Conservation (phyloP, 2,888 invertebrate species). For the Trissolcus japonicus region DNA sequence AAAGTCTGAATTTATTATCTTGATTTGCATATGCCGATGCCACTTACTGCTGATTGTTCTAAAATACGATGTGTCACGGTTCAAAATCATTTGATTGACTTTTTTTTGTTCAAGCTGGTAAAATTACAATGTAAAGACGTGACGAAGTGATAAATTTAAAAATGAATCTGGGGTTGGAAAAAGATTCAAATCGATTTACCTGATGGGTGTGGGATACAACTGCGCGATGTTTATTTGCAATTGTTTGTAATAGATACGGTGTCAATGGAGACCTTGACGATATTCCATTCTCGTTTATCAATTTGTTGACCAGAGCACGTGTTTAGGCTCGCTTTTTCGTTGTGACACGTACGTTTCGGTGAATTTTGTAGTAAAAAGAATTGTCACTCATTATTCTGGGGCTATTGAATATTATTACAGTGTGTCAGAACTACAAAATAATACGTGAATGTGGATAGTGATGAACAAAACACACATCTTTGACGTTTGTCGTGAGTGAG, state of each 20-base stretch:
- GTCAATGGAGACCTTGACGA: slow-evolving; percentile 57
- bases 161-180: no score
- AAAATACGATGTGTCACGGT: no score
- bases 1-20: no score
- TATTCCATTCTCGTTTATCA: slow-evolving; percentile 48
- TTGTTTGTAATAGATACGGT: slow-evolving; percentile 40
- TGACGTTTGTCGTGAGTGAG: slow-evolving; percentile 10
- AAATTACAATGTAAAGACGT: no score
- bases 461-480: slow-evolving; percentile 38
- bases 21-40: no score
- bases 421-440: slow-evolving; percentile 39
- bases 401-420: slow-evolving; percentile 13
- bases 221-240: slow-evolving; percentile 34
- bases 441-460: slow-evolving; percentile 23
- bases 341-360: not conserved
- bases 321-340: slow-evolving; percentile 21
- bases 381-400: slow-evolving; percentile 19
- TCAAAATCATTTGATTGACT: no score
- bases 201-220: slow-evolving; percentile 8
- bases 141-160: no score
- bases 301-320: slow-evolving; percentile 39
- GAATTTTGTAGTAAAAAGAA: slow-evolving; percentile 11
- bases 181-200: slow-evolving; percentile 8
- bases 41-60: no score
- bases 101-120: no score